Evolutionary conservation across 2,888 invertebrate species (phyloP).

Genomic region (Pinctada fucata): DNA sequence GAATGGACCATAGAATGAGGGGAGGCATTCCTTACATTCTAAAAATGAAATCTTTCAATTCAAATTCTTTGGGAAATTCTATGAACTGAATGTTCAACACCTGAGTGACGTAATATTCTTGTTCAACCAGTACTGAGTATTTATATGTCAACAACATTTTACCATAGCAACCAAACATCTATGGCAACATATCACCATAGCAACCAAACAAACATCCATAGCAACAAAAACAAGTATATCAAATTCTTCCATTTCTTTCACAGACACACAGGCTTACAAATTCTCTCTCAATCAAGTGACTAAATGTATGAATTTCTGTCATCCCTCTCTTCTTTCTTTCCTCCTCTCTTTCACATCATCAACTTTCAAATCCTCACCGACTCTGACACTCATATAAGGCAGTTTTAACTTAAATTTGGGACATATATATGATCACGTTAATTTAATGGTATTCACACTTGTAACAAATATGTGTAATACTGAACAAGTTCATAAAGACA

Average conservation of each 20-base stretch:
- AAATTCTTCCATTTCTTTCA: background rate
- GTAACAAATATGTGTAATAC: background rate
- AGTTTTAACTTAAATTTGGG: background rate
- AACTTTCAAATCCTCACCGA: background rate
- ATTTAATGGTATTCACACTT: background rate
- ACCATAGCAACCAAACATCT: conserved; percentile 3
- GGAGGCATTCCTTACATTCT: no score
- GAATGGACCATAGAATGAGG: no score
- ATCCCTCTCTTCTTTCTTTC: background rate
- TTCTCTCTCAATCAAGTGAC: no score
- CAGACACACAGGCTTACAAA: no score
- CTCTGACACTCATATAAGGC: background rate
- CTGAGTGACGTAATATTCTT: background rate
- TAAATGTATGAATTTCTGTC: no score
- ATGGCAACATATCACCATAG: conserved; percentile 4
- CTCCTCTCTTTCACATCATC: background rate
- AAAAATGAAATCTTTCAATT: background rate
- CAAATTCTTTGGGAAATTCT: background rate
- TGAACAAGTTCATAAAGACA: background rate
- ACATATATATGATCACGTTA: background rate
- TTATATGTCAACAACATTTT: background rate
- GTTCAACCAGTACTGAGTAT: background rate
- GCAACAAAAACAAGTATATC: background rate
- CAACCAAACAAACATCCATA: background rate
- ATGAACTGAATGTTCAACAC: background rate